These are phyloP conservation scores for Neuroterus valhalla DNA, from an alignment of 1,140 invertebrate species.

Conservation along the genomic window DNA sequence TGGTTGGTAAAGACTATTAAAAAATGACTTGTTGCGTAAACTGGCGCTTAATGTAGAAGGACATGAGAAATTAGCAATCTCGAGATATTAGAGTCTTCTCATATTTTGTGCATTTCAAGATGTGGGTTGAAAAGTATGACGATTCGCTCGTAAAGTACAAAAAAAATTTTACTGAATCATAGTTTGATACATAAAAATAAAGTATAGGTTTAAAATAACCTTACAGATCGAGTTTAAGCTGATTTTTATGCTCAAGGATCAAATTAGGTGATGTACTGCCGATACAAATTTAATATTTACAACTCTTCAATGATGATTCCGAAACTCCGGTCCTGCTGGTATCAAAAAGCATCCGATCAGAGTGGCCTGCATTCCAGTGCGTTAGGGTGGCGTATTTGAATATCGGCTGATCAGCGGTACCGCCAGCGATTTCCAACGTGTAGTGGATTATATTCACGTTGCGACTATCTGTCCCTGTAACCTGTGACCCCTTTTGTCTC, in stretches of 20 bases:
- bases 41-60: neutral
- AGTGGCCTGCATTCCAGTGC: constrained; percentile 38
- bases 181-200: no score
- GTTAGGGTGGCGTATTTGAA: constrained; percentile 34
- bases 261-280: no score
- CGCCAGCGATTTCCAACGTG: neutral
- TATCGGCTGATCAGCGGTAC: constrained; percentile 32
- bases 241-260: no score
- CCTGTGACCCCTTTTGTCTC: constrained; percentile 27
- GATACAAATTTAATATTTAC: no score
- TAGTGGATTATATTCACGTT: constrained; percentile 1
- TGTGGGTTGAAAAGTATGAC: neutral
- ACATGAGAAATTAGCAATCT: constrained; percentile 12
- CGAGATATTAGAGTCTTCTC: neutral
- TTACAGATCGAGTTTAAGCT: no score
- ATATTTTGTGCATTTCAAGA: neutral
- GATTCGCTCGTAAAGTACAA: neutral
- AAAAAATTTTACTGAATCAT: neutral
- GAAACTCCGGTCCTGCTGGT: no score
- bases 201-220: no score
- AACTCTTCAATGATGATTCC: no score
- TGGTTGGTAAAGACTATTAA: neutral
- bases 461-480: neutral
- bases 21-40: neutral
- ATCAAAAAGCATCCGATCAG: no score